Evolutionary conservation across 2,113 vertebrate species (phyloP).

Genomic region (Struthidea cinerea): DNA sequence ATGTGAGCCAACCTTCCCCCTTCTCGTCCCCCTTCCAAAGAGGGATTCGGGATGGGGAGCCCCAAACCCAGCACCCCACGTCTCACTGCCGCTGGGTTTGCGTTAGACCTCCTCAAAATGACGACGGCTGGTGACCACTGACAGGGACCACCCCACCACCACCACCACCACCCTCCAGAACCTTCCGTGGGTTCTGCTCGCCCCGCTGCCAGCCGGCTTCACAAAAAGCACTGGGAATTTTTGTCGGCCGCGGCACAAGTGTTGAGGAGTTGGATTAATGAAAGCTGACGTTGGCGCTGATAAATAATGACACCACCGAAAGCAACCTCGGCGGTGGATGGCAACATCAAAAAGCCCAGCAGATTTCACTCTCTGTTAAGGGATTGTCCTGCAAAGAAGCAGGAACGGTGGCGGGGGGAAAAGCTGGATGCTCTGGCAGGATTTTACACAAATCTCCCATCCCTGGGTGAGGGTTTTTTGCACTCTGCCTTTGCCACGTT

Average conservation of each 20-base stretch:
- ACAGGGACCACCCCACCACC: not conserved
- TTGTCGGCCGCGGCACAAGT: not conserved
- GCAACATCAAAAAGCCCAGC: slow-evolving; percentile 24
- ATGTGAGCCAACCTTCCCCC: not conserved
- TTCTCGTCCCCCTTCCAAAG: not conserved
- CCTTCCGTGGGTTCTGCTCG: not conserved
- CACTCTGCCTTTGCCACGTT: not conserved
- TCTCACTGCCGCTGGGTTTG: not conserved
- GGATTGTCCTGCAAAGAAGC: not conserved
- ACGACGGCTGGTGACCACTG: not conserved
- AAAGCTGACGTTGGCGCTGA: slow-evolving; percentile 43
- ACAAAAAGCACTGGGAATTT: slow-evolving; percentile 12
- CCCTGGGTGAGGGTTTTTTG: not conserved
- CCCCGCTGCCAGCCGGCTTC: not conserved
- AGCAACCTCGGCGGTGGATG: not conserved
- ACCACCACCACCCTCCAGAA: not conserved
- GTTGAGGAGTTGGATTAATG: slow-evolving; percentile 53
- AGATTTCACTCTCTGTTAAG: slow-evolving; percentile 21
- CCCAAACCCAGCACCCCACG: not conserved
- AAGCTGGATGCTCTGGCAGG: not conserved
- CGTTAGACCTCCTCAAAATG: not conserved
- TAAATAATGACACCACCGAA: slow-evolving; percentile 54
- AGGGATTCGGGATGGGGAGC: not conserved
- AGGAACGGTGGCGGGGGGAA: not conserved
- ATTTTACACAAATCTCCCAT: not conserved